Conservation (phyloP, 2,113 vertebrate genomes). For the Circaetus cinerascens region DNA sequence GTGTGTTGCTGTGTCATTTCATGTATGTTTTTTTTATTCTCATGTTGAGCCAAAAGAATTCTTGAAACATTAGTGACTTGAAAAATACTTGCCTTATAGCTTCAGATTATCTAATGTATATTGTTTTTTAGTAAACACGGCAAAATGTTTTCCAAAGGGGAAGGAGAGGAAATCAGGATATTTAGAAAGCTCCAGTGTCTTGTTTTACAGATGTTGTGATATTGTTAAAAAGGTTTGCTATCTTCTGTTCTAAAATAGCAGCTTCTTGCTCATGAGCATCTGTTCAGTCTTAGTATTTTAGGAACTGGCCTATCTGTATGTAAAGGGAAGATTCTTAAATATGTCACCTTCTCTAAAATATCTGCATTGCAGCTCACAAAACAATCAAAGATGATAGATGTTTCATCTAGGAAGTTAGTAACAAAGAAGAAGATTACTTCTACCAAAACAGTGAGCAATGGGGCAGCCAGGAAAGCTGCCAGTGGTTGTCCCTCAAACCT, state of each 20-base stretch:
- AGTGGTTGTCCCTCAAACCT: constrained; percentile 63
- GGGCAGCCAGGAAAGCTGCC: constrained; percentile 70
- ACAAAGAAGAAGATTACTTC: constrained; percentile 73
- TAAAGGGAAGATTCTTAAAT: constrained; percentile 6
- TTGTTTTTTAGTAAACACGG: neutral
- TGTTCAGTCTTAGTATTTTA: neutral
- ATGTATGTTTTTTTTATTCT: neutral
- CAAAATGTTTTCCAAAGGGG: neutral
- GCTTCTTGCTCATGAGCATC: neutral
- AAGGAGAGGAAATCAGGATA: neutral
- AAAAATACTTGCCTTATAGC: neutral
- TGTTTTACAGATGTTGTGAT: neutral
- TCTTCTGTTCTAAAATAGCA: neutral
- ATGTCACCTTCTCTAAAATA: neutral
- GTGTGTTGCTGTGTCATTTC: neutral
- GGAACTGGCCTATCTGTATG: neutral
- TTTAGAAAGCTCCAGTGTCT: neutral
- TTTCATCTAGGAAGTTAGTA: constrained; percentile 73
- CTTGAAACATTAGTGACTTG: neutral
- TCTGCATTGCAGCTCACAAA: constrained; percentile 77
- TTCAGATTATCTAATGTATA: neutral
- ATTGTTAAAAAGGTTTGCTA: neutral
- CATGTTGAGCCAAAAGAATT: neutral
- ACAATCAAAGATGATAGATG: constrained; percentile 74
- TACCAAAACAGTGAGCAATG: constrained; percentile 64